Base-by-base conservation (phyloP, 2,888 invertebrate genomes). In the Nasonovia ribisnigri region DNA sequence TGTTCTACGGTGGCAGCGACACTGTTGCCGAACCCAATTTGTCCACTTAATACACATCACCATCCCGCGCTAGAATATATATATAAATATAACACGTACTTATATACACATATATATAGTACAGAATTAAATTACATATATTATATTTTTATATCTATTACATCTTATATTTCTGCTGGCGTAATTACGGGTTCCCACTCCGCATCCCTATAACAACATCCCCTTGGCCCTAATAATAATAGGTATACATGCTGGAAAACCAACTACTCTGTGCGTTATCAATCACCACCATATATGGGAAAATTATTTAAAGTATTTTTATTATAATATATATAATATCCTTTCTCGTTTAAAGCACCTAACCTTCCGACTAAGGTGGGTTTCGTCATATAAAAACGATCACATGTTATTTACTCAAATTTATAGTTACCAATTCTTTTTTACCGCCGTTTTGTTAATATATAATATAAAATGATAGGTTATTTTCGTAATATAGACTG, bases 361-460 rank as follows among this genome's bases (percentile, higher is more conserved):
- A 43, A 5, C 43, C 43, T 43, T 43, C 43, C 43, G 43, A 43
- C 43, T 43, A 46, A 67, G n/a, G 2, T 60, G 29, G 57, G 43
- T 88, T 88, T 54, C 4, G 5, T 57, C 29, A 16, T 43, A 6
- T 36, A 77, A 16, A 51, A 16, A 51, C 51, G 54, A 36, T 20
- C 51, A 16, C 77, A 54, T 29, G 43, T 42, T 90, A 42, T 77
- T 77, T 54, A 91, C 91, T 67, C 48, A 91, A 51, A 84, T 91
- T 87, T 84, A 84, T 43, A 92, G 92, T 92, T 92, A 92, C 92
- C 92, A 92, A 67, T 48, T 86, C 46, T 54, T 87, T 91, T 91
- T 43, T 89, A 86, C 36, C 36, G 29, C 48, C 67, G 87, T 87
- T 29, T 92, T 92, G 5, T 77, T 36, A 77, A 77, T 77, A 77